Percentiles rank a stretch among this genome's conserved stretches.
phyloP scores from a whole-genome alignment of 1,140 invertebrate genomes.

The Choristoneura fumiferana region DNA sequence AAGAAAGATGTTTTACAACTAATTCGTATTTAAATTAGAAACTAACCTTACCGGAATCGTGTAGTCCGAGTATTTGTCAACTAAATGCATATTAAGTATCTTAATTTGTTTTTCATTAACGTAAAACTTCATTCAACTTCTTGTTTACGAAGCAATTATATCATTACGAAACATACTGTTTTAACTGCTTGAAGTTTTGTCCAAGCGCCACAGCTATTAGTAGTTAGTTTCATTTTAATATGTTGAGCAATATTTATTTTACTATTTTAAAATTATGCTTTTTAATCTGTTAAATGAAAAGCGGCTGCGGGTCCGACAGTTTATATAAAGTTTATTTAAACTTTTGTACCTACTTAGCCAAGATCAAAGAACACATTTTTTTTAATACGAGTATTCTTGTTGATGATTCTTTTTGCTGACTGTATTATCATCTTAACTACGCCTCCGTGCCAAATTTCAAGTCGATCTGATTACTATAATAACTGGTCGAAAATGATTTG shows the following conservation, averaged over 20 bases:
- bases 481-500: no score
- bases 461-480: no score
- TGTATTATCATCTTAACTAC: no score
- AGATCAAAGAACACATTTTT: no score
- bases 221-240: background rate
- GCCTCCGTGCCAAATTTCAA: no score
- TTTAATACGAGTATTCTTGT: no score
- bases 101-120: constrained; percentile 12
- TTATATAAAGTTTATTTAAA: no score
- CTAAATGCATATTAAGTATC: constrained; percentile 11
- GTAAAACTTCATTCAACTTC: constrained; percentile 3
- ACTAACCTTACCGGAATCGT: constrained; percentile 9
- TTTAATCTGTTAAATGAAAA: background rate
- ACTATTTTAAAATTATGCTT: background rate
- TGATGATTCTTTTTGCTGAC: no score
- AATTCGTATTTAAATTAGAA: background rate
- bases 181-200: constrained; percentile 4
- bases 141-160: constrained; percentile 10
- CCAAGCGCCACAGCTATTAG: constrained; percentile 1
- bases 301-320: no score
- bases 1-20: background rate
- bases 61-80: background rate
- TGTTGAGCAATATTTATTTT: constrained; percentile 12
- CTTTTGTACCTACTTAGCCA: no score
- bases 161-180: constrained; percentile 6